Base-by-base conservation (phyloP, 2,113 vertebrate species). In the Anolis carolinensis region DNA sequence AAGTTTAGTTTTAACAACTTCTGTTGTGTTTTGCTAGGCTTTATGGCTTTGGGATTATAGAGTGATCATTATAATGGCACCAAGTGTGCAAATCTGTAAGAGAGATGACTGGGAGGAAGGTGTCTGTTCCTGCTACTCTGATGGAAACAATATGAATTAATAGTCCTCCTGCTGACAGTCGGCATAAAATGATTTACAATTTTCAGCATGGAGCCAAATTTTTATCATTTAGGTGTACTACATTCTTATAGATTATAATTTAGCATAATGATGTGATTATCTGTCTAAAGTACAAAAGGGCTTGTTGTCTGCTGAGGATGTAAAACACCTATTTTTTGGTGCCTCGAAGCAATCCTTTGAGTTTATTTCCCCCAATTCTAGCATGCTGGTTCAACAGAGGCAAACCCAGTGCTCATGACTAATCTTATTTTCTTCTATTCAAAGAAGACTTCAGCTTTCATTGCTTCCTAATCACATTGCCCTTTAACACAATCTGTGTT, bases 131-230 rank as follows among this genome's bases (percentile, higher is more conserved):
- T 16, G 62, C 9, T 87, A 90, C 70, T n/a, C 4, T 85, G n/a
- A 10, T 89, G 32, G 7, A 79, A 93, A 88, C 81, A 92, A 52
- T 44, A 88, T 82, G 88, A 95, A 93, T 92, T 93, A 91, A 91
- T 90, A 90, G 88, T 89, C 88, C 86, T 84, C 81, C 89, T 91
- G 88, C 89, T 92, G 92, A 93, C 89, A 91, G 70, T 44, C 90
- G 68, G 34, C 85, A 83, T 88, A 68, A 71, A 89, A 76, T 72
- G 23, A 88, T 87, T 86, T 93, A 90, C 55, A 63, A 84, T 86
- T 92, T 82, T 84, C 88, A 90, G 16, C 25, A 23, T 34, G 27
- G 83, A 88, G 59, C 7, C 63, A 86, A 79, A 83, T 89, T 86
- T 88, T 86, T 2, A 84, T 87, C 87, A 68, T 89, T 87, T 81